Conservation (phyloP, 2,113 vertebrate species). For the Bubo scandiacus region DNA sequence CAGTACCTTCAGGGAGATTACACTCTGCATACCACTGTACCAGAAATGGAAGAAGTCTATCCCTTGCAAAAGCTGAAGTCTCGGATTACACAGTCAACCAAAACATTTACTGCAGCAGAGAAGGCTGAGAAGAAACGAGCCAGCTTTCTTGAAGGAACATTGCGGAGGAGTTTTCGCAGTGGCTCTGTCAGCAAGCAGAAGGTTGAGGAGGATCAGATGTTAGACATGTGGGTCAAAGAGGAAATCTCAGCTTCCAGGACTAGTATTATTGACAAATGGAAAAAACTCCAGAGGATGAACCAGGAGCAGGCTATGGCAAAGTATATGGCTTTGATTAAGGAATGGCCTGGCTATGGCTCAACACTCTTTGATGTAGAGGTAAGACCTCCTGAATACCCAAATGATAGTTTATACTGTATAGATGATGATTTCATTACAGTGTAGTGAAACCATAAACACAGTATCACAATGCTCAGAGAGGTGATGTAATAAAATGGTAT, state of each 20-base stretch:
- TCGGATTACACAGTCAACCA: conserved; percentile 89
- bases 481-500: background rate
- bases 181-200: conserved; percentile 81
- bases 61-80: conserved; percentile 85
- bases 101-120: conserved; percentile 75
- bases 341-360: conserved; percentile 96
- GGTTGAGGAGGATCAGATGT: conserved; percentile 85
- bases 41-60: conserved; percentile 88
- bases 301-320: conserved; percentile 93
- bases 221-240: conserved; percentile 93
- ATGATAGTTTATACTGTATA: background rate
- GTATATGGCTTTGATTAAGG: conserved; percentile 92
- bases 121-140: conserved; percentile 85
- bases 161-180: conserved; percentile 90
- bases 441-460: background rate
- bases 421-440: background rate
- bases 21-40: conserved; percentile 62
- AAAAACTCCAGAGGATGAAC: conserved; percentile 88
- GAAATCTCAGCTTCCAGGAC: conserved; percentile 82
- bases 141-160: conserved; percentile 93
- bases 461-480: background rate
- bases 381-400: background rate
- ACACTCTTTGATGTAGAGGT: conserved; percentile 96
- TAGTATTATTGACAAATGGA: conserved; percentile 93
- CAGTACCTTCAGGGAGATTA: conserved; percentile 90